Evolutionary conservation across 2,113 vertebrate species (phyloP).

Genomic region (Scomber japonicus): DNA sequence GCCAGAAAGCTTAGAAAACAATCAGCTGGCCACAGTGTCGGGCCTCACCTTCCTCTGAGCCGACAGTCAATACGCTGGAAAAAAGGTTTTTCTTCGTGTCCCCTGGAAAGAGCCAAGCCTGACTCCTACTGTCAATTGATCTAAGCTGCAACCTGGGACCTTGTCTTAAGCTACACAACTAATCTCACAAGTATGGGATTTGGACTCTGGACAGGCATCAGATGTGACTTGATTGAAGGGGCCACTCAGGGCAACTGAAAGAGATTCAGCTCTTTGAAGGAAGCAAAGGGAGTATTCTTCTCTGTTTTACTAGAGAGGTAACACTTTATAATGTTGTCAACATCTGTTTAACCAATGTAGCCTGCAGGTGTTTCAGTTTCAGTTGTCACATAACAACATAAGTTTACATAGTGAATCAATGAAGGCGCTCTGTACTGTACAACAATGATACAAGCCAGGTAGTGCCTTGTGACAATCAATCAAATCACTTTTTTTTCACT

Average conservation of each 20-base stretch:
- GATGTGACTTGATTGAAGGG: neutral
- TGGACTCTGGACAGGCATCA: too few relatives aligned
- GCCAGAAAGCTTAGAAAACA: neutral
- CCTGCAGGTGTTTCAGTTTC: conserved; percentile 36
- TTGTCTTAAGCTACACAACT: too few relatives aligned
- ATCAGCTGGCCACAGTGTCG: neutral
- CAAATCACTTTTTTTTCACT: neutral
- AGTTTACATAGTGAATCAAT: neutral
- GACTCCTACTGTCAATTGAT: too few relatives aligned
- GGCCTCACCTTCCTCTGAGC: neutral
- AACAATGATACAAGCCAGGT: conserved; percentile 1
- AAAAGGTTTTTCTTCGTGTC: neutral
- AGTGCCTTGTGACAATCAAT: neutral
- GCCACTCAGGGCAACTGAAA: neutral
- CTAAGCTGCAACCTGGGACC: too few relatives aligned
- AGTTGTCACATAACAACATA: conserved; percentile 19
- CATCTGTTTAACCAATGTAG: conserved; percentile 10
- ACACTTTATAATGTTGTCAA: neutral
- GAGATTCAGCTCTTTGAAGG: too few relatives aligned
- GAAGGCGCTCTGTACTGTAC: neutral
- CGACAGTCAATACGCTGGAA: neutral
- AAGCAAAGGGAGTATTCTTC: neutral
- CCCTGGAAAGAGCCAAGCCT: neutral
- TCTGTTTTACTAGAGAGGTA: neutral
- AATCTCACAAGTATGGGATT: too few relatives aligned